A percentile compares a stretch with the other conserved stretches of the same genome.
Evolutionary conservation across 2,797 vertebrate species (phyloP).

Genomic region (Cirrhinus molitorella): DNA sequence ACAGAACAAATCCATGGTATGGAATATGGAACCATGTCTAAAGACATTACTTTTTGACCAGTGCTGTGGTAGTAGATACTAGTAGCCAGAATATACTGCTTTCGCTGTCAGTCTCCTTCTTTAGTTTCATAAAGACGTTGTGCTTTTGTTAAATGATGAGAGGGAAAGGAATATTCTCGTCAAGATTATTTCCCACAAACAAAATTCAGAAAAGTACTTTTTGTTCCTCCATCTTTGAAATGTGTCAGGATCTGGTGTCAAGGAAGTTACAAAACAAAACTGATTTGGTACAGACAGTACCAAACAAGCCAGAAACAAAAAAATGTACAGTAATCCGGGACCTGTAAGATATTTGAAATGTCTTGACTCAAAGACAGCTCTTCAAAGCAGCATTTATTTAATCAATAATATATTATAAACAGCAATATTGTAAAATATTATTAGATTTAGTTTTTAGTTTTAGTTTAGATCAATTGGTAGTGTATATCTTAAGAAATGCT

Average conservation of each 20-base stretch:
- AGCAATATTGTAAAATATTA: no score
- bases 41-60: neutral
- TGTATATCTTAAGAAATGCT: neutral
- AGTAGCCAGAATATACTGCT: neutral
- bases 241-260: neutral
- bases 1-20: neutral
- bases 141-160: neutral
- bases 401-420: neutral
- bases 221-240: neutral
- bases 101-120: neutral
- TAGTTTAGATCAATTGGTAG: neutral
- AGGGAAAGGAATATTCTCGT: neutral
- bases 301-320: neutral
- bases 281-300: neutral
- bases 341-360: neutral
- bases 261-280: neutral
- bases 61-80: neutral
- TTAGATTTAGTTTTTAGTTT: no score
- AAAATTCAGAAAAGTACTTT: neutral
- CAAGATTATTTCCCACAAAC: neutral
- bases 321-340: neutral
- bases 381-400: neutral
- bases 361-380: neutral
- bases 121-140: neutral
- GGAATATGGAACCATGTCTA: neutral